Base-by-base conservation (phyloP, 2,797 vertebrate species). In the Sebastes matsubarae region DNA sequence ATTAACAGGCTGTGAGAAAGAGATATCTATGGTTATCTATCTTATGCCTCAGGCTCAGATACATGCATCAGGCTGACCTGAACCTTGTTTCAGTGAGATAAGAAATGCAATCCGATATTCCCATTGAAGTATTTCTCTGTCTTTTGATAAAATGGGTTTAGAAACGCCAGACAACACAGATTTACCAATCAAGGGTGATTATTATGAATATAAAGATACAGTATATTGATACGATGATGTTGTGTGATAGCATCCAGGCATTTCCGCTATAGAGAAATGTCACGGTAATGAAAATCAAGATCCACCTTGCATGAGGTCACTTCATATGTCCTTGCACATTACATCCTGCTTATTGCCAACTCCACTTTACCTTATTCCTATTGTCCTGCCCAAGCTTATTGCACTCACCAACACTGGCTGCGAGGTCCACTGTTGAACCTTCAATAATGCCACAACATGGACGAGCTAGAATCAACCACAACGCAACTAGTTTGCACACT, bases 81-180 rank as follows among this genome's bases (percentile, higher is more conserved):
- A 8, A 73, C 13, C 18, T 36, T 80, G 71, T 80, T 79, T 16
- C 7, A 32, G 25, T n/a, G 7, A 74, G 54, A 81, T 76, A 66
- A 50, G 14, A 34, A 67, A 59, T 14, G 2, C 55, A 65, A 76
- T 64, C 50, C 18, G 61, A 80, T 24, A 59, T 42, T 46, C 61
- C 16, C 9, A 22, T 25, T 34, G 2, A 57, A 52, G 8, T 5
- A 34, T 58, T 72, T 65, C 66, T 80, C 57, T 32, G 34, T 72
- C 29, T 36, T 68, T 84, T 52, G 27, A 42, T 65, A 6, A 14
- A 57, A 57, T 27, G n/a, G 3, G 12, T 18, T 63, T 27, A 73
- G 89, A 93, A 86, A 91, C 16, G 20, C 90, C 91, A 89, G 90
- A 90, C 89, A 89, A 89, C 87, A 79, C 72, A 46, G 22, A 69